Percentiles rank a stretch among this genome's conserved stretches.
Conservation (phyloP, 2,113 vertebrate genomes). For the Procavia capensis region DNA sequence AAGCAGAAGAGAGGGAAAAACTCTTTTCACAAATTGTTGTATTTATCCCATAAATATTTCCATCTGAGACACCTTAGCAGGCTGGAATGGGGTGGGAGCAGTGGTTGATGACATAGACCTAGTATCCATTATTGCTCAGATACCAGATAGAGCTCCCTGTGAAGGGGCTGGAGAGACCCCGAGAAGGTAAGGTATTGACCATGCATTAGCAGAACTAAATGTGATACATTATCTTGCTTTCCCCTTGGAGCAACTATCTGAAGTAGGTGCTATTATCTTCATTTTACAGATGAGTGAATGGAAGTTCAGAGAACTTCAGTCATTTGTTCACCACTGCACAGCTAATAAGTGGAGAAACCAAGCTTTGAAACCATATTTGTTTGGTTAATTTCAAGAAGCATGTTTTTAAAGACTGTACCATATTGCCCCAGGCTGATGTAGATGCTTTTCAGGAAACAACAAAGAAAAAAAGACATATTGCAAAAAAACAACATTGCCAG, state of each 20-base stretch:
- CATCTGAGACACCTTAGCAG: background rate
- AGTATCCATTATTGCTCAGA: background rate
- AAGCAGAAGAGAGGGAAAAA: background rate
- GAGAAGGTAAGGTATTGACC: background rate
- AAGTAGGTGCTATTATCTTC: background rate
- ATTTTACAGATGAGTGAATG: background rate
- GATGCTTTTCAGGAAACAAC: background rate
- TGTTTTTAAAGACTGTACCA: background rate
- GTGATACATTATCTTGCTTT: background rate
- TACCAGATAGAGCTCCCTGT: background rate
- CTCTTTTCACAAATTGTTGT: background rate
- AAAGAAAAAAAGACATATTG: background rate
- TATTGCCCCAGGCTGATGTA: background rate
- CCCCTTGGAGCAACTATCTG: background rate
- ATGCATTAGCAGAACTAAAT: background rate
- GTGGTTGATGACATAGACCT: background rate
- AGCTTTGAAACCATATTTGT: background rate
- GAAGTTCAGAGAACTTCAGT: background rate
- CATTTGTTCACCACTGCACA: slow-evolving; percentile 15
- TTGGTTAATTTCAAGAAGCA: background rate
- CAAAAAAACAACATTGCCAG: background rate
- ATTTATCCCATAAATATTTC: background rate
- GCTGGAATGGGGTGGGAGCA: background rate
- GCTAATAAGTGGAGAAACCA: background rate
- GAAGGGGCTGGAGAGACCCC: background rate